Evolutionary conservation across 2,797 vertebrate species (phyloP), one percentile per base, ranked within the genome.

Genomic region (Pteronotus mesoamericanus): DNA sequence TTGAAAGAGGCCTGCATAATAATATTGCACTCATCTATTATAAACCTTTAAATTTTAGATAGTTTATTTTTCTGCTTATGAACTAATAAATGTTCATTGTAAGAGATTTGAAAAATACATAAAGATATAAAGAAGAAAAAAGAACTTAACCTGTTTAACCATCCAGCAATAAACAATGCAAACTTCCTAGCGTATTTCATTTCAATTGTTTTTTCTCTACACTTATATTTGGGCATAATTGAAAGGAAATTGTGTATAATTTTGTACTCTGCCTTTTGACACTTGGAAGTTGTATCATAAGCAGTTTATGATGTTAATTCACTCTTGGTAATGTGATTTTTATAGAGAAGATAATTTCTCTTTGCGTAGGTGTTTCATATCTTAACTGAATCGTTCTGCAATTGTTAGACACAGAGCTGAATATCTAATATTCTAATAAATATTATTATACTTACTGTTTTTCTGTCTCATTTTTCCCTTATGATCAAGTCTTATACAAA

Each of bases 271-370:
- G 46, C 12, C 14, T 83, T 94, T 95, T 93, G 71, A 87, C 10
- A 85, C 12, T 69, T 57, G 15, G 18, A 93, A 96, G 64, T 71
- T 59, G 32, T 61, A 83, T 66, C 42, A 24, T 48, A 74, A 77
- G 39, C 83, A 92, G 32, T 59, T 93, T 78, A 37, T 37, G 77
- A 34, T 37, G n/a, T 78, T 72, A 89, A 79, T 79, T 92, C 24
- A 55, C 10, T 74, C 16, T 79, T 86, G n/a, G 42, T 68, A 92
- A 89, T 1, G 3, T 53, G 46, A 79, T 77, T 94, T 90, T 89
- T 83, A 79, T 37, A 55, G 16, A 90, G 44, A 87, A 90, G 6
- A 19, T 84, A n/a, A 68, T 92, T 93, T 93, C 51, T 95, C 44
- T 46, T 91, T 75, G 59, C n/a, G 9, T 39, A 91, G 21, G 21